Base-by-base conservation (phyloP, 2,888 invertebrate genomes). In the Protonemura montana region DNA sequence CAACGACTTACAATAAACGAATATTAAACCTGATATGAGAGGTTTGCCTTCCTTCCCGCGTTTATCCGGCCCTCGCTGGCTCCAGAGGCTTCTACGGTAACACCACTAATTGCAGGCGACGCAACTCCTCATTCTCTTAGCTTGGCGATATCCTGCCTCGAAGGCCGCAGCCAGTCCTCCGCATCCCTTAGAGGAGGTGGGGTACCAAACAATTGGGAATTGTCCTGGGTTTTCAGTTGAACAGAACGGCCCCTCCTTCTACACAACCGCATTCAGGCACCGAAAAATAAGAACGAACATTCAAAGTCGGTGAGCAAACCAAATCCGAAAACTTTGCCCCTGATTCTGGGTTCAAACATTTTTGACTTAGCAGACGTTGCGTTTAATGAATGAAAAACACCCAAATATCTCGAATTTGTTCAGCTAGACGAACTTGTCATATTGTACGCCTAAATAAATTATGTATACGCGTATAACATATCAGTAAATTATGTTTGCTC, bases 1-100 rank as follows among this genome's bases (percentile, higher is more conserved):
- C 13, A 21, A 13, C 30, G n/a, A 78, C 27, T 78, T 83, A 41
- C 7, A 83, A 30, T 30, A 42, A 84, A 84, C 59, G 84, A 76
- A 84, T 84, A 84, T 84, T 76, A 84, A 84, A 84, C 84, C 84
- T 84, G 84, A 84, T 84, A 84, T 84, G 84, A 59, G 84, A 26
- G 26, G 84, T 76, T 27, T 27, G 82, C 28, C 10, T 42, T 83
- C 82, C 82, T 84, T 76, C 84, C 13, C 28, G 35, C 35, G 35
- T 35, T 10, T 35, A 35, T 35, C 35, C 35, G 3, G 35, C 35
- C n/a, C n/a, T 35, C 35, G 35, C 35, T 35, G 35, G 35, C 3
- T 3, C 35, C 35, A 35, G 3, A 10, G 3, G 3, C 3, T 35
- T 6, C 35, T 35, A 35, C 35, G 5, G 35, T 35, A 59, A 13